Base-by-base conservation (phyloP, 2,888 invertebrate genomes). In the Aporophyla nigra region DNA sequence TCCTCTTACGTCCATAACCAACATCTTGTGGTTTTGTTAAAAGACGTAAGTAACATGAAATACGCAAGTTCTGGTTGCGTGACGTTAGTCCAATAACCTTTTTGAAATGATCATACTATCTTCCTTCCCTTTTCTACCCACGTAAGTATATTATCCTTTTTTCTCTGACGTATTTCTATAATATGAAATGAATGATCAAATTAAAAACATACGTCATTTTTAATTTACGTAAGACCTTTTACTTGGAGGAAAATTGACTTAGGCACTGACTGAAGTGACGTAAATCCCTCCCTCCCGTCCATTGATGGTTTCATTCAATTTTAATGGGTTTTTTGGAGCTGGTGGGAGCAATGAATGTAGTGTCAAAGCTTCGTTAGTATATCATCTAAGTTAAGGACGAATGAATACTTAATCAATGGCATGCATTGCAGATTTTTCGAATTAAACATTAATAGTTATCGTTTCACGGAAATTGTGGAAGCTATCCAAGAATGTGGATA, bases 1-100 rank as follows among this genome's bases (percentile, higher is more conserved):
- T 5, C 5, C 4, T 43, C 40, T 67, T 59, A 27, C 59, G 65
- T 54, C 33, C 24, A 0, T 54, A 33, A 62, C 10, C 51, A 24
- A 33, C 16, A 33, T 24, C 49, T 9, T 81, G 82, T 54, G 80
- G 76, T 82, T 67, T 62, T 14, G n/a, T 16, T 27, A 12, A n/a
- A 71, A 63, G 33, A 74, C 79, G 78, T 54, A 67, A 53, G n/a
- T 71, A 33, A 69, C 46, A 27, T 63, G 27, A 62, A 71, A 71
- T 58, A 82, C 82, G 82, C 5, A 73, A 82, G 62, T 67, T 40
- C 19, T 51, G 5, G 1, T 33, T 12, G 19, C 12, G 24, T 83
- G 83, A 83, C 84, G 83, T 73, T 27, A 5, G 12, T 27, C 1
- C 5, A 1, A 51, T 19, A 71, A 63, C 27, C 33, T 72, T 51